phyloP scores from a whole-genome alignment of 2,888 invertebrate genomes.

The Acanthococcus lagerstroemiae region DNA sequence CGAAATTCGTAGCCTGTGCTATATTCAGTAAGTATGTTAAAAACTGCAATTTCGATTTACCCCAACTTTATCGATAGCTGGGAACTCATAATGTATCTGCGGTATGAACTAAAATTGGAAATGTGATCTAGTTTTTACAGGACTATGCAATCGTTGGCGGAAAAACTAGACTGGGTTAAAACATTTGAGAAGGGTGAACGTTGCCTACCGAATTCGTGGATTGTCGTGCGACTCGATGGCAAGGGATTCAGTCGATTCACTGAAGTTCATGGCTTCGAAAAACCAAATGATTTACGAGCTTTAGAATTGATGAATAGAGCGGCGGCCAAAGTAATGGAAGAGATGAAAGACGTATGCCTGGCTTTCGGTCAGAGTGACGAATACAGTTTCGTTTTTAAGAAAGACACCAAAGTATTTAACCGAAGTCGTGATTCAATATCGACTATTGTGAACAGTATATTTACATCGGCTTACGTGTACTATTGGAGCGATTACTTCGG shows the following conservation, averaged over 20 bases:
- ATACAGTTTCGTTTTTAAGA: slow-evolving; percentile 82
- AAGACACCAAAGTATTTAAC: slow-evolving; percentile 66
- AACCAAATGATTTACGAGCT: slow-evolving; percentile 75
- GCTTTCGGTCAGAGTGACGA: slow-evolving; percentile 96
- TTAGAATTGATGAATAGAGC: slow-evolving; percentile 80
- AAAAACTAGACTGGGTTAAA: too few species aligned
- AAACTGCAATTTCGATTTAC: too few species aligned
- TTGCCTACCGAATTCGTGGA: slow-evolving; percentile 78
- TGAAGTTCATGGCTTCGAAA: slow-evolving; percentile 64
- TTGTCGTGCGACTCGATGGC: slow-evolving; percentile 79
- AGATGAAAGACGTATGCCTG: slow-evolving; percentile 70
- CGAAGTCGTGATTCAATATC: slow-evolving; percentile 72
- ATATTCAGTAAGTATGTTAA: too few species aligned
- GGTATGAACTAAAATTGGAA: too few species aligned
- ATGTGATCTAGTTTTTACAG: too few species aligned
- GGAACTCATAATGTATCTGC: too few species aligned
- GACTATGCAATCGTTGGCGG: too few species aligned
- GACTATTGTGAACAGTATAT: slow-evolving; percentile 77
- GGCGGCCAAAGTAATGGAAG: slow-evolving; percentile 70
- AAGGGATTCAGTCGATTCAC: slow-evolving; percentile 86
- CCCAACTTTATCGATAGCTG: too few species aligned
- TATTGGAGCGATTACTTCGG: slow-evolving; percentile 73
- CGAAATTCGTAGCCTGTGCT: too few species aligned
- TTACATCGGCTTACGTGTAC: slow-evolving; percentile 77
- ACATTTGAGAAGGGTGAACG: slow-evolving; percentile 66